Conservation (phyloP, 2,797 vertebrate species). For the Takifugu rubripes region DNA sequence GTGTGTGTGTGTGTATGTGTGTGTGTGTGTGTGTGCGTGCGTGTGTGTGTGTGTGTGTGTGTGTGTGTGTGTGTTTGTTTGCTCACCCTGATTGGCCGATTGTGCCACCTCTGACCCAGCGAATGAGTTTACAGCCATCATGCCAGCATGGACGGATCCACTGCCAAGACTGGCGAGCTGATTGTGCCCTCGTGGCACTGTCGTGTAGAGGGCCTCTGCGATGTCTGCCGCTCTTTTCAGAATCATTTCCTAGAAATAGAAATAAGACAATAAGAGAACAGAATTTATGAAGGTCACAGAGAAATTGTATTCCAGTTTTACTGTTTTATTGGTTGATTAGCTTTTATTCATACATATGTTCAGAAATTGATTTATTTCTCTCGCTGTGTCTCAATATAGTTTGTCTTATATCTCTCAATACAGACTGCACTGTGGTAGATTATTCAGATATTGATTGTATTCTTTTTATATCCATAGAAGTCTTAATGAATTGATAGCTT, state of each 20-base stretch:
- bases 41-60: background rate
- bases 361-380: no score
- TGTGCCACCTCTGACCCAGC: constrained; percentile 90
- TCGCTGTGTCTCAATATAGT: no score
- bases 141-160: constrained; percentile 88
- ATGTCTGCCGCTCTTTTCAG: constrained; percentile 95
- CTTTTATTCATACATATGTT: no score
- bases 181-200: constrained; percentile 93
- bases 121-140: constrained; percentile 97
- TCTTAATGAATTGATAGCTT: no score
- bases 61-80: background rate
- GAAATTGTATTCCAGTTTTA: background rate
- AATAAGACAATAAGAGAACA: constrained; percentile 12
- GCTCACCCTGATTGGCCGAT: constrained; percentile 93
- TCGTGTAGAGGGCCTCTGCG: constrained; percentile 91
- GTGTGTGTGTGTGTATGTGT: background rate
- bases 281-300: constrained; percentile 35
- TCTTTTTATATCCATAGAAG: no score
- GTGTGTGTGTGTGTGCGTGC: background rate
- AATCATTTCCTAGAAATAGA: constrained; percentile 85
- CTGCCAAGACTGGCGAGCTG: constrained; percentile 88
- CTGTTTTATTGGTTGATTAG: no score
- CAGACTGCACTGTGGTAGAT: no score
- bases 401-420: no score
- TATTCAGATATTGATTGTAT: no score